Evolutionary conservation across 2,888 invertebrate species (phyloP).

Genomic region (Microctonus hyperodae): DNA sequence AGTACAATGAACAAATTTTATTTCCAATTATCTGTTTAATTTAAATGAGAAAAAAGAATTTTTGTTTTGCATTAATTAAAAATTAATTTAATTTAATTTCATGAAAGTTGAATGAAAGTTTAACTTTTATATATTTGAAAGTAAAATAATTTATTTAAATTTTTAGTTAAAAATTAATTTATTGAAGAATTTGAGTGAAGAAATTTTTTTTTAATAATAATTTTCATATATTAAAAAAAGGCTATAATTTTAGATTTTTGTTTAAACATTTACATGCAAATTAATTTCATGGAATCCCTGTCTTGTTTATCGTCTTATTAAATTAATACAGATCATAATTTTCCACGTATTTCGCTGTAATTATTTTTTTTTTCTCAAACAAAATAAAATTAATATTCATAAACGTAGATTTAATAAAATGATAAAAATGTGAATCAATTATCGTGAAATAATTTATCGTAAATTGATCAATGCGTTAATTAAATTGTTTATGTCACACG

Average conservation of each 20-base stretch:
- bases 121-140: too few relatives aligned
- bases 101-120: too few relatives aligned
- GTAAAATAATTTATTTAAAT: too few relatives aligned
- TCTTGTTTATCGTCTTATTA: not conserved
- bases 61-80: too few relatives aligned
- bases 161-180: too few relatives aligned
- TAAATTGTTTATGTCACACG: not conserved
- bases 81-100: too few relatives aligned
- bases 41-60: too few relatives aligned
- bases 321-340: not conserved
- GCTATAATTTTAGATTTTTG: not conserved
- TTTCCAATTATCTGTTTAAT: too few relatives aligned
- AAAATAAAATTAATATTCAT: not conserved
- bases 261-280: not conserved
- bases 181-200: too few relatives aligned
- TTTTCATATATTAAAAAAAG: too few relatives aligned
- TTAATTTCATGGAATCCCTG: not conserved
- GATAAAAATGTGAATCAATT: not conserved
- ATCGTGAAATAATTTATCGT: not conserved
- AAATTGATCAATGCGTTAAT: not conserved
- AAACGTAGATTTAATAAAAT: not conserved
- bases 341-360: not conserved
- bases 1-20: not conserved
- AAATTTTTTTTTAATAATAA: too few relatives aligned
- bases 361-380: not conserved